A percentile compares a stretch with the other conserved stretches of the same genome.
Evolutionary conservation across 2,797 vertebrate species (phyloP).

Genomic region (Periophthalmus magnuspinnatus): DNA sequence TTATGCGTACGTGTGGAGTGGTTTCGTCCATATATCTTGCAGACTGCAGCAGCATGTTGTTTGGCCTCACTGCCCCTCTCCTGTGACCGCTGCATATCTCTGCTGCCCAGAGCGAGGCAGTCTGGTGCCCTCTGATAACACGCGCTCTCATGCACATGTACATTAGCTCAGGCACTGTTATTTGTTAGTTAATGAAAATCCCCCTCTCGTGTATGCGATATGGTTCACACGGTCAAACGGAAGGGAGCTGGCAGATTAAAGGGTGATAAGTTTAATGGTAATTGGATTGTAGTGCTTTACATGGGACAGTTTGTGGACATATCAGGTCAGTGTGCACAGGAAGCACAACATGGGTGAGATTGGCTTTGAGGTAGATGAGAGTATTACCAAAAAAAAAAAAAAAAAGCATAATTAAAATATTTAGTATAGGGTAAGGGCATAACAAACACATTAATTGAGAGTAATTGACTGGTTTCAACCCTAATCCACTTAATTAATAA

Average conservation of each 20-base stretch:
- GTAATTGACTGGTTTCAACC: too few species aligned
- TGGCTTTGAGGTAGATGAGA: neutral
- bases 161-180: neutral
- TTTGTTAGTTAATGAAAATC: neutral
- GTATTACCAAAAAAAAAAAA: too few species aligned
- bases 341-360: neutral
- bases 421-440: too few species aligned
- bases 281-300: slow-evolving; percentile 6
- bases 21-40: neutral
- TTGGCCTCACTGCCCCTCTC: neutral
- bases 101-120: neutral
- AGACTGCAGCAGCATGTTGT: neutral
- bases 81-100: neutral
- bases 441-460: too few species aligned
- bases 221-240: neutral
- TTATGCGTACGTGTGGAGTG: neutral
- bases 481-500: too few species aligned
- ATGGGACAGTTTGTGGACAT: too few species aligned
- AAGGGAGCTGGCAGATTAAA: neutral
- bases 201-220: neutral
- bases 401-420: too few species aligned
- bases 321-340: neutral
- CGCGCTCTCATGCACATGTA: slow-evolving; percentile 8
- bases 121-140: slow-evolving; percentile 25
- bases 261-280: neutral